A percentile compares a stretch with the other conserved stretches of the same genome.
Evolutionary conservation across 2,113 vertebrate genomes (phyloP).

Genomic region (Dromas ardeola): DNA sequence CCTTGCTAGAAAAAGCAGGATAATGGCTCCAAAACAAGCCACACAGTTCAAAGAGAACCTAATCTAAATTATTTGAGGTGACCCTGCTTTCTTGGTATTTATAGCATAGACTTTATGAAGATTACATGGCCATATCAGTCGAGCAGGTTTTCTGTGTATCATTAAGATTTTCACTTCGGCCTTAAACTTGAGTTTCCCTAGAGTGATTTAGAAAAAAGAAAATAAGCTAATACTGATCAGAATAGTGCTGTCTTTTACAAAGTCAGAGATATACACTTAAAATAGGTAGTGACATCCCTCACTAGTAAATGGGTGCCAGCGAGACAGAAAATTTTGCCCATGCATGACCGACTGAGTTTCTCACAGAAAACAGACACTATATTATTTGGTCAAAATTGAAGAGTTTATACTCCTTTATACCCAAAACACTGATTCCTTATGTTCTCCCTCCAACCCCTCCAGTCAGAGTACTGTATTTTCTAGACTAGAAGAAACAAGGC

Average conservation of each 20-base stretch:
- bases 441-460: neutral
- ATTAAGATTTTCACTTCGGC: neutral
- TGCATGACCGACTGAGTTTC: neutral
- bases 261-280: neutral
- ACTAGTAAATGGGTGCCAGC: neutral
- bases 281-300: neutral
- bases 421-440: neutral
- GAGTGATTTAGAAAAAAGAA: neutral
- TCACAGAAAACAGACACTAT: neutral
- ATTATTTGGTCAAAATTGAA: neutral
- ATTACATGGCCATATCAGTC: neutral
- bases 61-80: constrained; percentile 5
- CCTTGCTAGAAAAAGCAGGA: constrained; percentile 34
- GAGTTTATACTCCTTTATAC: neutral
- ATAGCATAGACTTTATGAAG: neutral
- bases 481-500: neutral
- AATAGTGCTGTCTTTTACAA: neutral
- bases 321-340: neutral
- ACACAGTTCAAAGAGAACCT: constrained; percentile 11
- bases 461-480: neutral
- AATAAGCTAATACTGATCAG: neutral
- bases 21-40: neutral
- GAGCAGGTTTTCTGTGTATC: neutral
- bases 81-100: constrained; percentile 31
- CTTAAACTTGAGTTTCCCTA: neutral